These are phyloP conservation scores for Phortica magna DNA, from an alignment of 2,888 invertebrate species.

Conservation along the genomic window DNA sequence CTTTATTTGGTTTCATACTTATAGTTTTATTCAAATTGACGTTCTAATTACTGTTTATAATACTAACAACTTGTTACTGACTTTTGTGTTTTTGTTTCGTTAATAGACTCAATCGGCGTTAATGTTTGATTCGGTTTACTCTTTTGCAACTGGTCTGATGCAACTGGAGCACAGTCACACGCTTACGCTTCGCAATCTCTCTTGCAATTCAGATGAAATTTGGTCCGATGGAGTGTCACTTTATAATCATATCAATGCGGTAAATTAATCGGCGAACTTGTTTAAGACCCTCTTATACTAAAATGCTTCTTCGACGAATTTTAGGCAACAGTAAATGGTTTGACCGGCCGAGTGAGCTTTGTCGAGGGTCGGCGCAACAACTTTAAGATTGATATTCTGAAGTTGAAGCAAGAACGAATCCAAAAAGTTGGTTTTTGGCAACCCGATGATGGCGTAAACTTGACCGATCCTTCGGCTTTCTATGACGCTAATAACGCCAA, in stretches of 20 bases:
- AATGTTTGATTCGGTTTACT: conserved; percentile 91
- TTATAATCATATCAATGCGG: conserved; percentile 87
- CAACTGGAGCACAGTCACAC: conserved; percentile 85
- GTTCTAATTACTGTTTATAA: no score
- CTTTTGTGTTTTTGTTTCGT: conserved; percentile 3
- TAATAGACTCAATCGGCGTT: conserved; percentile 90
- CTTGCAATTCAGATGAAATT: conserved; percentile 87
- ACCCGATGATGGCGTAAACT: conserved; percentile 85
- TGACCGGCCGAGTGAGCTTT: conserved; percentile 93
- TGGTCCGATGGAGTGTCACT: conserved; percentile 89
- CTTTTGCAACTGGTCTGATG: conserved; percentile 87
- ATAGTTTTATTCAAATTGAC: no score
- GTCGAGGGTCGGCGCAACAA: conserved; percentile 89
- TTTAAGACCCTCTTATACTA: background rate
- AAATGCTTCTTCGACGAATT: background rate
- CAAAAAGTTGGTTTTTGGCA: conserved; percentile 92
- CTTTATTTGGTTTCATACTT: no score
- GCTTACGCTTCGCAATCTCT: conserved; percentile 85
- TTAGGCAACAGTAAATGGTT: conserved; percentile 88
- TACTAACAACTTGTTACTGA: no score
- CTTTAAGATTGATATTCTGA: conserved; percentile 91
- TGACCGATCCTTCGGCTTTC: conserved; percentile 92
- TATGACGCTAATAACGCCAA: conserved; percentile 89
- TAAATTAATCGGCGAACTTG: conserved; percentile 73
- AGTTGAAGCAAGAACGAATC: conserved; percentile 87